phyloP scores from a whole-genome alignment of 2,797 vertebrate species.

The Trachurus trachurus region DNA sequence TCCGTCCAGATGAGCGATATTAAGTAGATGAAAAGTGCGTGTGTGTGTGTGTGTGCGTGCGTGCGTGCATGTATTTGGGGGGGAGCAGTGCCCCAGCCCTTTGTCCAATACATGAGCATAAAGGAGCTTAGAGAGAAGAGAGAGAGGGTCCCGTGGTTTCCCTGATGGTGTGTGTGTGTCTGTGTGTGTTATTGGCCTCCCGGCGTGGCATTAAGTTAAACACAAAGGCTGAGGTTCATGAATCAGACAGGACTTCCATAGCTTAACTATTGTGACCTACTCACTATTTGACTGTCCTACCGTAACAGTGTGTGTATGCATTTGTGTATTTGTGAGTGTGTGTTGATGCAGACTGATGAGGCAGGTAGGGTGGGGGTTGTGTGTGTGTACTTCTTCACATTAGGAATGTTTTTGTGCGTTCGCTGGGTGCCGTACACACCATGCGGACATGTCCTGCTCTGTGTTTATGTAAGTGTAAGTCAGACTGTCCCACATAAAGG shows the following conservation, averaged over 20 bases:
- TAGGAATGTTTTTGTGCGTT: constrained; percentile 1
- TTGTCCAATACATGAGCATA: constrained; percentile 79
- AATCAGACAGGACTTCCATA: constrained; percentile 80
- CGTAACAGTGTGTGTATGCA: constrained; percentile 22
- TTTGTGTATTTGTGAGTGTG: constrained; percentile 16
- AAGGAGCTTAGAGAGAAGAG: constrained; percentile 74
- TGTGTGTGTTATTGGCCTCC: constrained; percentile 83
- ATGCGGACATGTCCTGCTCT: constrained; percentile 27
- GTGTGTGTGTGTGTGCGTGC: constrained; percentile 48
- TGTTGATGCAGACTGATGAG: constrained; percentile 17
- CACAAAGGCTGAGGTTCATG: constrained; percentile 86
- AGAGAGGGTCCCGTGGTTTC: constrained; percentile 78
- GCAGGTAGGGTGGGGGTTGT: not conserved
- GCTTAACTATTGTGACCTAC: constrained; percentile 60
- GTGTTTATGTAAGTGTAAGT: constrained; percentile 27
- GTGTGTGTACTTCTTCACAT: constrained; percentile 3
- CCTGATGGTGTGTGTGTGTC: constrained; percentile 68
- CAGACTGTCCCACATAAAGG: constrained; percentile 54
- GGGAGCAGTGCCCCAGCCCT: constrained; percentile 71
- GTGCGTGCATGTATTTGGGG: constrained; percentile 40
- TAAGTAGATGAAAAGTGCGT: constrained; percentile 82
- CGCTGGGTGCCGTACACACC: not conserved
- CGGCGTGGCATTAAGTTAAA: constrained; percentile 82
- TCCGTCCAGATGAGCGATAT: constrained; percentile 82
- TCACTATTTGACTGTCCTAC: constrained; percentile 59